Base-by-base conservation (phyloP, 35 echinoderm and acorn worm species). In the Lytechinus variegatus region DNA sequence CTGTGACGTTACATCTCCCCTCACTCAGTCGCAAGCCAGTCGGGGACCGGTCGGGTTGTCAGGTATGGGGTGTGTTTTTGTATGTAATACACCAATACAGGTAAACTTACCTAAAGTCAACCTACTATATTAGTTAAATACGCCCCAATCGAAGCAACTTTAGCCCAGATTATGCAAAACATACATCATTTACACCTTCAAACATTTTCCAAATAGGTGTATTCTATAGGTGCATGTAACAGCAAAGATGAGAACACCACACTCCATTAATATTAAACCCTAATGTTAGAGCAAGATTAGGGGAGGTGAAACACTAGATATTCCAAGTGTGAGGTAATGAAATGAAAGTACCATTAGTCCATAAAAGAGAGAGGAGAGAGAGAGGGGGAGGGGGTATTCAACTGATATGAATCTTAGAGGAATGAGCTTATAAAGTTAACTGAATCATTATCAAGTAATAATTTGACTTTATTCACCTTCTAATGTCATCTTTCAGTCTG, bases 381-480 rank as follows among this genome's bases (percentile, higher is more conserved):
- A 71, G 1, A 71, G 61, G 24, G 61, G 24, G 14, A 14, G 24
- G 61, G 24, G 14, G 33, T 44, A 44, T 44, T 2, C 33, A 2
- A 44, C 33, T 44, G 33, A 44, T 44, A 44, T 44, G 33, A 44
- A 44, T 44, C 33, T 44, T 44, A 44, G 33, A 44, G 33, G 33
- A 44, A 44, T 44, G 33, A 44, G 33, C 33, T 44, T 44, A 44
- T 44, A 44, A 44, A 44, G 33, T 44, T 1, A 44, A 44, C 33
- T 44, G 33, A 44, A 44, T 44, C 33, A 44, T 44, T 44, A 44
- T 44, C 33, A 44, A 44, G 2, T 44, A 79, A 79, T 16, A 24
- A 24, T 44, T 54, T 55, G 55, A 54, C 10, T 93, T 93, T 79
- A 79, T 90, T 90, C 88, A 90, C 88, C 88, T 90, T 44, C 5